Percentiles rank a stretch among this genome's conserved stretches.
Conservation (phyloP, 2,113 vertebrate genomes). For the Dipodomys ordii region DNA sequence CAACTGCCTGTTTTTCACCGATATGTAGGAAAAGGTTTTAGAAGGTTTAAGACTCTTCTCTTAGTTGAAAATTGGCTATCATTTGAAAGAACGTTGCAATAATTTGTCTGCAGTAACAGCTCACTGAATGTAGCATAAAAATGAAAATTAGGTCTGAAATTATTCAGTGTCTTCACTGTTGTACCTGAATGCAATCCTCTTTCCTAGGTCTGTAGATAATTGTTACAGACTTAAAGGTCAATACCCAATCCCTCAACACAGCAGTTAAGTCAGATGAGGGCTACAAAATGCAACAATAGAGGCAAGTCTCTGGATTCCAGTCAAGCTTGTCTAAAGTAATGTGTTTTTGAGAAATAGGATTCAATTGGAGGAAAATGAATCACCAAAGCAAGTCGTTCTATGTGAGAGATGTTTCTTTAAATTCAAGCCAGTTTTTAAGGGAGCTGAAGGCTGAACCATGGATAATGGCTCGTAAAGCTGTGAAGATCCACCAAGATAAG, state of each 20-base stretch:
- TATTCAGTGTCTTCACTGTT: slow-evolving; percentile 70
- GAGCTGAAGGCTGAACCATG: not conserved
- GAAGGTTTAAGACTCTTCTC: slow-evolving; percentile 57
- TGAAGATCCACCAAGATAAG: slow-evolving; percentile 42
- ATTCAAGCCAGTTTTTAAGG: slow-evolving; percentile 43
- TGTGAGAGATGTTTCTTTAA: slow-evolving; percentile 30
- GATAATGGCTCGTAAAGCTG: slow-evolving; percentile 7
- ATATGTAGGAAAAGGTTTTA: slow-evolving; percentile 54
- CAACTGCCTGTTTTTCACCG: slow-evolving; percentile 52
- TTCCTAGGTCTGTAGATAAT: slow-evolving; percentile 51
- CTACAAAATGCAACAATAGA: not conserved
- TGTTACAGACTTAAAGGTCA: slow-evolving; percentile 65
- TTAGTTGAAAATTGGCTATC: slow-evolving; percentile 71
- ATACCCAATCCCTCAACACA: slow-evolving; percentile 42
- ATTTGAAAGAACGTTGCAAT: slow-evolving; percentile 66
- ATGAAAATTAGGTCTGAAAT: slow-evolving; percentile 45
- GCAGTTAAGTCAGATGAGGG: not conserved
- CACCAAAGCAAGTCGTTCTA: not conserved
- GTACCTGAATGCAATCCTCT: slow-evolving; percentile 55
- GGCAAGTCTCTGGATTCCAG: not conserved
- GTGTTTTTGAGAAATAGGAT: not conserved
- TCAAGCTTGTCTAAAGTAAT: not conserved
- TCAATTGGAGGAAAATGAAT: slow-evolving; percentile 14
- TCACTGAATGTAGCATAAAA: slow-evolving; percentile 68
- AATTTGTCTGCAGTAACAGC: slow-evolving; percentile 69